Base-by-base conservation (phyloP, 1,140 invertebrate genomes). In the Papilio machaon region DNA sequence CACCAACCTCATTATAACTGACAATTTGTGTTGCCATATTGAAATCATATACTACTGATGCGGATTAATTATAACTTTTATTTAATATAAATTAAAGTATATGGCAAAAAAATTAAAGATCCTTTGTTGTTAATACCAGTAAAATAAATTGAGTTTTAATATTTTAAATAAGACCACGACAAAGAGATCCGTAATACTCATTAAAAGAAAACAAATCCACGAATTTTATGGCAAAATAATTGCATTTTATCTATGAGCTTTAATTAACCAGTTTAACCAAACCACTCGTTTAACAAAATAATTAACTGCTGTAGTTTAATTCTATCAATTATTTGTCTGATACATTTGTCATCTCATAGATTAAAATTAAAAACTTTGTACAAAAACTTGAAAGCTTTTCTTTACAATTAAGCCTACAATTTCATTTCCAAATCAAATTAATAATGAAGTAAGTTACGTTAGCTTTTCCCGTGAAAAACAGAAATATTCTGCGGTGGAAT, bases 1-100 rank as follows among this genome's bases (percentile, higher is more conserved):
- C 88, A 84, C 84, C 86, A 87, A 87, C 89, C 91, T 91, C 92
- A 92, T 92, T 92, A 92, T 86, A 85, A 78, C 73, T 83, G 84
- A 88, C 87, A 90, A 88, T 88, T 88, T 79, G 58, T 79, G 58
- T 64, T 47, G 58, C 54, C 77, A 60, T 60, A 75, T 77, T 77
- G 75, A 77, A 38, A 38, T 77, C 52, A 60, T 43, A 60, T 60
- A 77, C 49, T 77, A 30, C 23, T 75, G 73, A 54, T 75, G 46
- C n/a, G 2, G 46, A 30, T 67, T 67, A 30, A 67, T 67, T 67
- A 38, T 67, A 67, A 67, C 64, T 67, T 30, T 30, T 7, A 2
- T 64, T 2, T 30, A 30, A 64, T 64, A 23, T 23, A 60, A 60
- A 64, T 64, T 30, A 30, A 64, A 30, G 8, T 64, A 64, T 64